Percentiles rank a stretch among this genome's conserved stretches.
Evolutionary conservation across 35 echinoderm and acorn worm species (phyloP).

Genomic region (Ophioderma brevispina): DNA sequence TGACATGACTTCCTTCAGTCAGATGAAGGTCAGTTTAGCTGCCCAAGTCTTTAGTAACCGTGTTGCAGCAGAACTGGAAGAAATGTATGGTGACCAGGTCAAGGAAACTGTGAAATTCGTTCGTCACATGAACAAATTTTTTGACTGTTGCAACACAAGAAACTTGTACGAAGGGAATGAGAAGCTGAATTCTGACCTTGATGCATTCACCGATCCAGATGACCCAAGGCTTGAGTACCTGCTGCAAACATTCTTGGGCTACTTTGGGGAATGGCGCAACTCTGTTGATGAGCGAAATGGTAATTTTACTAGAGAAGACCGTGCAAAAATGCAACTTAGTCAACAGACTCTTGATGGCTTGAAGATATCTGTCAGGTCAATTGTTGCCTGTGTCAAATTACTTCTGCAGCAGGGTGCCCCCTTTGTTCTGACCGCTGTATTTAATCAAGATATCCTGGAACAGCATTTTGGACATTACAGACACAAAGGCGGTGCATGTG

Average conservation of each 20-base stretch:
- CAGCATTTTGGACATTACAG: not conserved
- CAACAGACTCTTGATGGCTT: not conserved
- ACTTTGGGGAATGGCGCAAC: not conserved
- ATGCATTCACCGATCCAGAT: slow-evolving; percentile 35
- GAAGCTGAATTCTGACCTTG: slow-evolving; percentile 17
- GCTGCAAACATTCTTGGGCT: not conserved
- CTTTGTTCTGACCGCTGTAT: not conserved
- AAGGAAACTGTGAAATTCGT: slow-evolving; percentile 33
- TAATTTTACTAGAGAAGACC: not conserved
- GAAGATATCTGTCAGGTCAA: not conserved
- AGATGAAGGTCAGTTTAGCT: not conserved
- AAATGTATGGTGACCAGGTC: not conserved
- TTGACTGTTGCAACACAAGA: slow-evolving; percentile 59
- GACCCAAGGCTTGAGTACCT: slow-evolving; percentile 25
- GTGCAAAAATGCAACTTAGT: not conserved
- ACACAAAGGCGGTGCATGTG: not conserved
- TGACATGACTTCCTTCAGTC: not conserved
- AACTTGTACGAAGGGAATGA: not conserved
- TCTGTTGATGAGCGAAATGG: not conserved
- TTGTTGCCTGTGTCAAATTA: not conserved
- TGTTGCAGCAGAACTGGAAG: slow-evolving; percentile 37
- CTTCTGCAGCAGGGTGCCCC: not conserved
- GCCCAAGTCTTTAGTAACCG: slow-evolving; percentile 40
- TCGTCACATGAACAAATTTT: slow-evolving; percentile 49
- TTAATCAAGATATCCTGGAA: not conserved